Evolutionary conservation across 2,797 vertebrate species (phyloP).

Genomic region (Malurus leucopterus): DNA sequence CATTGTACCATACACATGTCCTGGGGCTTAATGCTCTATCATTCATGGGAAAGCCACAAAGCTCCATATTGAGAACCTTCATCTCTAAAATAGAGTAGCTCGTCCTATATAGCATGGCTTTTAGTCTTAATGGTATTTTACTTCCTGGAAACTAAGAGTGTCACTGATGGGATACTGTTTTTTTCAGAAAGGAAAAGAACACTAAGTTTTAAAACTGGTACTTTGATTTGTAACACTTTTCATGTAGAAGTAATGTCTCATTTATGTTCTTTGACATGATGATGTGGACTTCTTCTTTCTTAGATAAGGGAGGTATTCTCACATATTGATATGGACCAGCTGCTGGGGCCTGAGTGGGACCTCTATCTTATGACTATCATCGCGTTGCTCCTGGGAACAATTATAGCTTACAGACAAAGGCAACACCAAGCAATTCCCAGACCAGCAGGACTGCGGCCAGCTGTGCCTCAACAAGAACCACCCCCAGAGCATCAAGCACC

Average conservation of each 20-base stretch:
- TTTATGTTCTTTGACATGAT: not conserved
- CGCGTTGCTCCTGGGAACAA: conserved; percentile 90
- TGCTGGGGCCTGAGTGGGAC: conserved; percentile 97
- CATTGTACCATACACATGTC: not conserved
- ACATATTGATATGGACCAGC: conserved; percentile 93
- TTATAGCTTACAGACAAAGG: conserved; percentile 94
- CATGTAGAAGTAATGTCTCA: not conserved
- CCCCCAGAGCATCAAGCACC: conserved; percentile 67
- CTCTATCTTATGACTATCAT: conserved; percentile 99
- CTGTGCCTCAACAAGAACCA: conserved; percentile 68
- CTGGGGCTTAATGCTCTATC: not conserved
- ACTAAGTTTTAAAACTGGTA: not conserved
- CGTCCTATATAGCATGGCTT: not conserved
- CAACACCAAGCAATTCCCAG: conserved; percentile 89
- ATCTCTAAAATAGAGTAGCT: not conserved
- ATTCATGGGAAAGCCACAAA: not conserved
- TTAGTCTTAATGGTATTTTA: not conserved
- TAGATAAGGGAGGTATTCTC: conserved; percentile 86
- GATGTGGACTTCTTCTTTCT: conserved; percentile 16
- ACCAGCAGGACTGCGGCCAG: conserved; percentile 67
- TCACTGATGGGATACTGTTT: not conserved
- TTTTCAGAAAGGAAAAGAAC: not conserved
- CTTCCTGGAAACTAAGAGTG: not conserved
- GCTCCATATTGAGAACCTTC: not conserved
- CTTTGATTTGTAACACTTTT: no score